Conservation (phyloP, 2,888 invertebrate genomes). For the Mesodorylaimus sp. region DNA sequence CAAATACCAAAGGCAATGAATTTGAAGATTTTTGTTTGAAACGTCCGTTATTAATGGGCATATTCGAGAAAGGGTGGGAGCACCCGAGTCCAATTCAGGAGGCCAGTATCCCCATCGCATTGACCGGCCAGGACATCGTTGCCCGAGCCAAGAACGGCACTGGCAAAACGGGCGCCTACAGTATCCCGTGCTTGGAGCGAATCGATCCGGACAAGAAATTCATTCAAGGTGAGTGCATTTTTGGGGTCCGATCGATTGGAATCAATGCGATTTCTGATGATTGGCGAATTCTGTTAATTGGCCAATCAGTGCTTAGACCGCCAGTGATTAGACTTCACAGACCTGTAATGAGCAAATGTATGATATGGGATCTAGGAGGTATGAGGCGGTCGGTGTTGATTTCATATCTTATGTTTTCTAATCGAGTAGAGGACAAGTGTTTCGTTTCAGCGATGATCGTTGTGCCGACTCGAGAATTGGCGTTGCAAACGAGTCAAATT, state of each 20-base stretch:
- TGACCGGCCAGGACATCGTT: constrained; percentile 66
- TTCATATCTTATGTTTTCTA: too few species aligned
- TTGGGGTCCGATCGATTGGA: too few species aligned
- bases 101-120: constrained; percentile 92
- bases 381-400: too few species aligned
- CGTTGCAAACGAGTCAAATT: constrained; percentile 96
- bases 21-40: constrained; percentile 98
- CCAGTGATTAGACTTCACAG: too few species aligned
- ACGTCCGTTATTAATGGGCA: constrained; percentile 92
- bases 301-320: too few species aligned
- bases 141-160: constrained; percentile 99
- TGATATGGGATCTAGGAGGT: too few species aligned
- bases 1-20: constrained; percentile 93
- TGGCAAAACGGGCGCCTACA: constrained; percentile 97
- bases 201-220: constrained; percentile 54
- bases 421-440: too few species aligned
- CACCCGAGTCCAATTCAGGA: constrained; percentile 98
- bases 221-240: constrained; percentile 71
- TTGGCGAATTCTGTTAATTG: too few species aligned
- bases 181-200: constrained; percentile 93
- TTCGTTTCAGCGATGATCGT: constrained; percentile 58
- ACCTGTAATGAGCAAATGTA: too few species aligned
- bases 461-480: constrained; percentile 94
- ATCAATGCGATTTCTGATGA: too few species aligned
- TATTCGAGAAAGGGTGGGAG: constrained; percentile 93